Conservation (phyloP, 2,113 vertebrate species). For the Rostratula benghalensis region DNA sequence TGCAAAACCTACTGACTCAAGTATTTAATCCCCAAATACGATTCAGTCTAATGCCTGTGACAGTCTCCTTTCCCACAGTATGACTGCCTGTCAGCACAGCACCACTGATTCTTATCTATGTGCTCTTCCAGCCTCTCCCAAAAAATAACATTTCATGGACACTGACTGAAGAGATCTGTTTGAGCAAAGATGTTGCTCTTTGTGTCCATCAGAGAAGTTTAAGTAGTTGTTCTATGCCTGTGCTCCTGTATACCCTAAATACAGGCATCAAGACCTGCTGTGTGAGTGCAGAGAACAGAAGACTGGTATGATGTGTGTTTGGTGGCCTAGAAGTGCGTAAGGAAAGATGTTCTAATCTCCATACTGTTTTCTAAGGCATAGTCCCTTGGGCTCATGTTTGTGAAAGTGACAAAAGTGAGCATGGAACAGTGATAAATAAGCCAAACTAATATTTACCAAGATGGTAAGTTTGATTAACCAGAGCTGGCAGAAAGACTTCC, state of each 20-base stretch:
- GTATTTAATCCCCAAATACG: neutral
- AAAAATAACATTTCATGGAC: neutral
- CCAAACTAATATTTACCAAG: neutral
- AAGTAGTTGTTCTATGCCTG: neutral
- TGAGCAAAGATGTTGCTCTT: neutral
- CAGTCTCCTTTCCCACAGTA: neutral
- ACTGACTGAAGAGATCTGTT: neutral
- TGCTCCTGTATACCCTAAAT: fast-evolving
- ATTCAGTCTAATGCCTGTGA: neutral
- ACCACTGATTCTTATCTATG: neutral
- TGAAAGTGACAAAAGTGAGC: neutral
- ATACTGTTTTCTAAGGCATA: neutral
- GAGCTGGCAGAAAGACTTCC: neutral
- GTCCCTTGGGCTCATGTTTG: neutral
- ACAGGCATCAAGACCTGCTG: neutral
- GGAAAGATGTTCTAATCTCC: neutral
- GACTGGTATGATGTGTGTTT: fast-evolving
- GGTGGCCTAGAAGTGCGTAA: neutral
- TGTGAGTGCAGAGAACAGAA: neutral
- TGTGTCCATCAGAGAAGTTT: neutral
- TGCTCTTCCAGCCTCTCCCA: neutral
- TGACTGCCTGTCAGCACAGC: neutral
- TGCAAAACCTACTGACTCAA: neutral
- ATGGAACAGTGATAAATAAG: neutral
- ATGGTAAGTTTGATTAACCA: neutral